These are phyloP conservation scores for Emmelina monodactyla DNA, from an alignment of 2,888 invertebrate genomes.

Conservation along the genomic window DNA sequence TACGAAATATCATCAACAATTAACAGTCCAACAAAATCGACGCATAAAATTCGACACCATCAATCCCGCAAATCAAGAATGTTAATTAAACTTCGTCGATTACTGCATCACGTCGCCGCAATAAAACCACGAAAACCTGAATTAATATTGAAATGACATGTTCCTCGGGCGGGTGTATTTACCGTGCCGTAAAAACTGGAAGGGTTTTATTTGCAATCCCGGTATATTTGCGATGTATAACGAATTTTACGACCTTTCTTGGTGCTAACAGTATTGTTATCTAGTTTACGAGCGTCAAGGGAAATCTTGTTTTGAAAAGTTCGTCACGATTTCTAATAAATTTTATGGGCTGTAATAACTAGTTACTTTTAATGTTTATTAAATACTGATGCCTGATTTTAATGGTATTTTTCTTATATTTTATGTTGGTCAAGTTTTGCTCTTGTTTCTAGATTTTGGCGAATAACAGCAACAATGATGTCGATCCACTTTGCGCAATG, in stretches of 20 bases:
- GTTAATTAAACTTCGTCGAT: too few relatives aligned
- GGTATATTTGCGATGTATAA: background rate
- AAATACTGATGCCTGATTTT: too few relatives aligned
- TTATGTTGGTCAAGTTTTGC: background rate
- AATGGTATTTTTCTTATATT: background rate
- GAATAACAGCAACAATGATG: constrained; percentile 36
- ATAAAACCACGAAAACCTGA: too few relatives aligned
- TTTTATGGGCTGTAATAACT: background rate
- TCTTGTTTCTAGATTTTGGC: constrained; percentile 37
- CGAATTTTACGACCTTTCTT: background rate
- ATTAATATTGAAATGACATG: too few relatives aligned
- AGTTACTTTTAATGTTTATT: constrained; percentile 7
- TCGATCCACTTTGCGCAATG: constrained; percentile 38
- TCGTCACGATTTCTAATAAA: background rate
- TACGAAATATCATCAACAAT: too few relatives aligned
- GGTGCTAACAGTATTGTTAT: background rate
- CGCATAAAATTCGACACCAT: too few relatives aligned
- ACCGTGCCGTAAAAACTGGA: background rate
- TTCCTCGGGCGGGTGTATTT: too few relatives aligned
- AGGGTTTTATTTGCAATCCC: background rate
- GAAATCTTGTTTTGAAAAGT: background rate
- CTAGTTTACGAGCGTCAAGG: background rate
- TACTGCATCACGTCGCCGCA: too few relatives aligned
- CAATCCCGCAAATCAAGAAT: too few relatives aligned
- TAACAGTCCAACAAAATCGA: too few relatives aligned